phyloP scores from a whole-genome alignment of 2,113 vertebrate genomes.

The Stigmatopora argus region DNA sequence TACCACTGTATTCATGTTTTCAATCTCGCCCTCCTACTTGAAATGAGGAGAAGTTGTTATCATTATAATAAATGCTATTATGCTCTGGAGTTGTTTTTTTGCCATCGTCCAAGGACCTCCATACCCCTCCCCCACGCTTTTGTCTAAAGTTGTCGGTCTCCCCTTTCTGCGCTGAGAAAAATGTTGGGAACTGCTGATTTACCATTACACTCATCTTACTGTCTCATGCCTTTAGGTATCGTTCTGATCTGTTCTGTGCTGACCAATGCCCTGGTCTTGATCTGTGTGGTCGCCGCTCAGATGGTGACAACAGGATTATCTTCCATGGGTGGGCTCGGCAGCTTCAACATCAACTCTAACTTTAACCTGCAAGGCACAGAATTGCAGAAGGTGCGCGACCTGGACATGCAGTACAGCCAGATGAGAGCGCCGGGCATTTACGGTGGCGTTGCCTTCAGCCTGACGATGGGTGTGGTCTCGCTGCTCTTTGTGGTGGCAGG shows the following conservation, averaged over 20 bases:
- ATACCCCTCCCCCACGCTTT: too few species aligned
- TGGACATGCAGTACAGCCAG: constrained; percentile 83
- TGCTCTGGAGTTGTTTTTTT: too few species aligned
- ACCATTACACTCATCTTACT: background rate
- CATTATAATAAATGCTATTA: too few species aligned
- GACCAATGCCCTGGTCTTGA: constrained; percentile 75
- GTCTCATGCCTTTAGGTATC: constrained; percentile 61
- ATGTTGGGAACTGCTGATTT: too few species aligned
- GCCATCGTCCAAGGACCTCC: too few species aligned
- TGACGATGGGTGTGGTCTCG: constrained; percentile 65
- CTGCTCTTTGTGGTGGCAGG: constrained; percentile 77
- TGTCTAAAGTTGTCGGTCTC: too few species aligned
- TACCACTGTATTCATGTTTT: too few species aligned
- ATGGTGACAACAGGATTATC: constrained; percentile 73
- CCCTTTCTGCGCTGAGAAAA: too few species aligned
- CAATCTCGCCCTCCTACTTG: too few species aligned
- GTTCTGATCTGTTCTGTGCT: constrained; percentile 72
- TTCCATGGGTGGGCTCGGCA: constrained; percentile 56
- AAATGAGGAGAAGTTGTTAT: too few species aligned
- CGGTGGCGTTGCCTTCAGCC: constrained; percentile 73
- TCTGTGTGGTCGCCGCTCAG: constrained; percentile 75
- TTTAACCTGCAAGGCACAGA: constrained; percentile 81
- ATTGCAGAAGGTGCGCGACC: constrained; percentile 72
- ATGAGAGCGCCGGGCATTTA: constrained; percentile 83
- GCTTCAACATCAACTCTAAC: constrained; percentile 72